Conservation (phyloP, 64 coral and sea anemone species). For the Montipora foliosa region DNA sequence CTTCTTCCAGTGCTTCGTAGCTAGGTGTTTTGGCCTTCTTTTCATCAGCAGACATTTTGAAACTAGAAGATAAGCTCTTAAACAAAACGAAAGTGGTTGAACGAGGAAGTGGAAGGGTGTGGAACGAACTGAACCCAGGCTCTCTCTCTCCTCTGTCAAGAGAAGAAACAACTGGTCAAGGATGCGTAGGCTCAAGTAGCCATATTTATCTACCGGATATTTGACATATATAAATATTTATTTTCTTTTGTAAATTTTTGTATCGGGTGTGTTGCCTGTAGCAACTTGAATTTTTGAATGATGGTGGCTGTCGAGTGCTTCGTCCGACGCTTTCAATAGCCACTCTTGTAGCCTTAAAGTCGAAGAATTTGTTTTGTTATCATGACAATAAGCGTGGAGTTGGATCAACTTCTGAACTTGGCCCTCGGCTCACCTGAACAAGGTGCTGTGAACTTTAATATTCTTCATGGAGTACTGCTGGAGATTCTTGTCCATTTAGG, state of each 20-base stretch:
- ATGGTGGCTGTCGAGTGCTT: constrained; percentile 50
- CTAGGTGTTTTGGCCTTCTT: not conserved
- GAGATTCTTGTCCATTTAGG: constrained; percentile 96
- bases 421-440: constrained; percentile 90
- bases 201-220: no score
- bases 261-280: constrained; percentile 45
- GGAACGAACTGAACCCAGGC: not conserved
- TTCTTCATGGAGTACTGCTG: constrained; percentile 87
- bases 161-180: not conserved
- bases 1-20: not conserved
- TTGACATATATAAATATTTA: no score
- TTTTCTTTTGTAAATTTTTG: no score
- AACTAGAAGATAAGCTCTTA: not conserved
- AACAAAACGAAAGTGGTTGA: not conserved
- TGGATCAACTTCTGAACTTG: constrained; percentile 84
- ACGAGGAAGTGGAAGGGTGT: no score
- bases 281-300: constrained; percentile 60
- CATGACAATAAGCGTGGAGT: constrained; percentile 86
- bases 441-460: constrained; percentile 96
- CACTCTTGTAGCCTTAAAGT: constrained; percentile 25
- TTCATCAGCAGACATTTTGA: not conserved
- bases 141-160: not conserved
- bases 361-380: constrained; percentile 1
- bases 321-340: constrained; percentile 6
- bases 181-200: not conserved